phyloP scores from a whole-genome alignment of 53 echinoderm and acorn worm genomes.

The Pentamera pediparva region DNA sequence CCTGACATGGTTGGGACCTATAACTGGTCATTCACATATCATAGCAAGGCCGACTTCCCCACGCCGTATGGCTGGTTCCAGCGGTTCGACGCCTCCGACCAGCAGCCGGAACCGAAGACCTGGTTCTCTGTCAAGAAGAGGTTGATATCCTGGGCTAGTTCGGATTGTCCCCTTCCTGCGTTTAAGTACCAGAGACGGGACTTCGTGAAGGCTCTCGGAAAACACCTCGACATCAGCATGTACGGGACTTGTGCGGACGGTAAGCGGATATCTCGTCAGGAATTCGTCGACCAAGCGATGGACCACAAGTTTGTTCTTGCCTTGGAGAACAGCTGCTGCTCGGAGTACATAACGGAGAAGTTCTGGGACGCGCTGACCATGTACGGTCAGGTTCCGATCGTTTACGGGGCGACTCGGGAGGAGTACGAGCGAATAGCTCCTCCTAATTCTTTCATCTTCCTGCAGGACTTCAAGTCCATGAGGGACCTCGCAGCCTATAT shows the following conservation, averaged over 20 bases:
- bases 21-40: conserved; percentile 15
- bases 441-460: conserved; percentile 2
- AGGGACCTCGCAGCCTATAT: neutral
- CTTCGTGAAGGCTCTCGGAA: neutral
- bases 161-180: neutral
- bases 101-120: neutral
- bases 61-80: conserved; percentile 3
- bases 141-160: conserved; percentile 8
- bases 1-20: neutral
- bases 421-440: conserved; percentile 23
- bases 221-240: conserved; percentile 5
- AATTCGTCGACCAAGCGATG: neutral
- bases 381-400: neutral
- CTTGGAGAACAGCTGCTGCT: conserved; percentile 17
- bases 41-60: conserved; percentile 12
- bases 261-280: neutral
- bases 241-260: conserved; percentile 13
- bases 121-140: conserved; percentile 18
- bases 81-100: neutral
- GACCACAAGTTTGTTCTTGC: neutral
- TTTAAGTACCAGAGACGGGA: neutral
- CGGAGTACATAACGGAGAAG: conserved; percentile 18
- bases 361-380: conserved; percentile 9
- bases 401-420: conserved; percentile 15
- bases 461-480: conserved; percentile 6